Percentiles rank a stretch among this genome's conserved stretches.
phyloP scores from a whole-genome alignment of 1,140 invertebrate genomes.

The Drosophila yakuba region DNA sequence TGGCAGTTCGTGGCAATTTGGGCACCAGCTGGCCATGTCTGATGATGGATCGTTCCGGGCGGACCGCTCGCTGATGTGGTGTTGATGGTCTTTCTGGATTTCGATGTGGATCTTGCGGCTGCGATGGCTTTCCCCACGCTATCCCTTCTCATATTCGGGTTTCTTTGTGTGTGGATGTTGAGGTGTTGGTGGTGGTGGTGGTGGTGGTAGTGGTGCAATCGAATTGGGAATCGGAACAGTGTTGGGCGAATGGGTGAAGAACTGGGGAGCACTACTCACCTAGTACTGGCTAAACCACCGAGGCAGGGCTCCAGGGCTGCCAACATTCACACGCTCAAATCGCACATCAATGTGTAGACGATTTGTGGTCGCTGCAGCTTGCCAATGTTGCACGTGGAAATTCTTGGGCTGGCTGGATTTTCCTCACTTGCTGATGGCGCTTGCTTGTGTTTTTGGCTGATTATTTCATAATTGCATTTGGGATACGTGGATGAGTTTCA shows the following conservation, averaged over 20 bases:
- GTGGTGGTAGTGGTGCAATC: slow-evolving; percentile 4
- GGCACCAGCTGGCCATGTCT: slow-evolving; percentile 82
- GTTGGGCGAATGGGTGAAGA: slow-evolving; percentile 1
- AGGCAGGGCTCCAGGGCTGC: slow-evolving; percentile 85
- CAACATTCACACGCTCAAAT: slow-evolving; percentile 84
- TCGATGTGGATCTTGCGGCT: slow-evolving; percentile 31
- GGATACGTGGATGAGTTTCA: slow-evolving; percentile 9
- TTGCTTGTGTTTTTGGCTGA: slow-evolving; percentile 25
- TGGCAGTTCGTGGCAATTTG: slow-evolving; percentile 78
- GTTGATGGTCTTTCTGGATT: slow-evolving; percentile 25
- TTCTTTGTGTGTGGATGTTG: slow-evolving; percentile 36
- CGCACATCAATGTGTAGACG: slow-evolving; percentile 78
- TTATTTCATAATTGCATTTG: slow-evolving; percentile 45
- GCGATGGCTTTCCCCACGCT: slow-evolving; percentile 24
- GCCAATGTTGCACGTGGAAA: slow-evolving; percentile 38
- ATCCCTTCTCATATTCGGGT: slow-evolving; percentile 70
- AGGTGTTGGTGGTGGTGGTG: background rate
- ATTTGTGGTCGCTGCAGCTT: slow-evolving; percentile 56
- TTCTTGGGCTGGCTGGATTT: slow-evolving; percentile 6
- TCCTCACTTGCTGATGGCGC: slow-evolving; percentile 19
- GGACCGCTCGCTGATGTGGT: slow-evolving; percentile 22
- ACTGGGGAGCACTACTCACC: slow-evolving; percentile 68
- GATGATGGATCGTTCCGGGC: slow-evolving; percentile 55
- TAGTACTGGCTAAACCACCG: slow-evolving; percentile 85
- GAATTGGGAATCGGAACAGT: slow-evolving; percentile 19